These are phyloP conservation scores for Meganola albula DNA, from an alignment of 2,888 invertebrate species.

Conservation along the genomic window DNA sequence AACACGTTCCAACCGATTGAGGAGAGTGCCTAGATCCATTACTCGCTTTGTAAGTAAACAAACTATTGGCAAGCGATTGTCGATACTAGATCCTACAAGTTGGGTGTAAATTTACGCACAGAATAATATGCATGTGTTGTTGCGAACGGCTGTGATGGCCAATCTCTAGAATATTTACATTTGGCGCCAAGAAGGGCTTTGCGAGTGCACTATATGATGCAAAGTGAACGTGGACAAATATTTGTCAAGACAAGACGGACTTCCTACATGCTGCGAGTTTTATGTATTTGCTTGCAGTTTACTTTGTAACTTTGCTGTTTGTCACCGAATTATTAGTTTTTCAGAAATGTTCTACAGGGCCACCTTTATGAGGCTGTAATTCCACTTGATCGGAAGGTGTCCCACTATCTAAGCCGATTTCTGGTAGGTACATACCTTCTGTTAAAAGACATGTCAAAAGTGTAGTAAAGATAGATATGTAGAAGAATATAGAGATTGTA, in stretches of 20 bases:
- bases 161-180: slow-evolving; percentile 66
- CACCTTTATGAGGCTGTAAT: too few relatives aligned
- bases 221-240: slow-evolving; percentile 51
- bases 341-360: too few relatives aligned
- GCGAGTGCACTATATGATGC: slow-evolving; percentile 52
- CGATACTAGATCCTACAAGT: slow-evolving; percentile 32
- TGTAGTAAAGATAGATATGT: too few relatives aligned
- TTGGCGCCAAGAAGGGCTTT: slow-evolving; percentile 60
- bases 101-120: slow-evolving; percentile 14
- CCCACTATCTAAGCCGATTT: too few relatives aligned
- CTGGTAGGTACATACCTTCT: too few relatives aligned
- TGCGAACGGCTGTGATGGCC: slow-evolving; percentile 42
- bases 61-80: slow-evolving; percentile 42
- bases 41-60: slow-evolving; percentile 58
- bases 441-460: too few relatives aligned
- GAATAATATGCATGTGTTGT: slow-evolving; percentile 36
- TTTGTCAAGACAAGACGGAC: slow-evolving; percentile 52
- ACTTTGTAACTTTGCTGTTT: too few relatives aligned
- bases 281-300: too few relatives aligned
- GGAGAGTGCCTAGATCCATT: slow-evolving; percentile 67
- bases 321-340: too few relatives aligned
- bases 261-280: slow-evolving; percentile 41
- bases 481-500: too few relatives aligned
- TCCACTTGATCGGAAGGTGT: too few relatives aligned
- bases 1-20: slow-evolving; percentile 67